These are phyloP conservation scores for Phaethon lepturus DNA, from an alignment of 2,113 vertebrate species.

Conservation along the genomic window DNA sequence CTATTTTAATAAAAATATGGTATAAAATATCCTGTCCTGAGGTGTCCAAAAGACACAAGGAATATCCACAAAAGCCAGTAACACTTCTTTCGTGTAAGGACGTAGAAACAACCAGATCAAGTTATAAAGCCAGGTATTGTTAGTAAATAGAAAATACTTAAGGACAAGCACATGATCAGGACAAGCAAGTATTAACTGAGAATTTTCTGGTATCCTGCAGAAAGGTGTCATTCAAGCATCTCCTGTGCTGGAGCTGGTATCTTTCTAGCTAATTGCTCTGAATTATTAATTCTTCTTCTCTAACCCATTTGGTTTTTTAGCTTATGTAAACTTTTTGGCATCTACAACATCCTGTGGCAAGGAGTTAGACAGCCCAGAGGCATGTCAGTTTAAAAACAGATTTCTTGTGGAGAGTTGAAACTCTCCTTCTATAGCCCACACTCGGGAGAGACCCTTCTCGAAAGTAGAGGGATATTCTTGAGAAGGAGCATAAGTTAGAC, in stretches of 20 bases:
- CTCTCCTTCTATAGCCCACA: not conserved
- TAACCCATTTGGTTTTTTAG: not conserved
- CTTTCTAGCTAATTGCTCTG: not conserved
- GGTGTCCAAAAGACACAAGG: not conserved
- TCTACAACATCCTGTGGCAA: not conserved
- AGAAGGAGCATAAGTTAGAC: not conserved
- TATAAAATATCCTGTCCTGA: not conserved
- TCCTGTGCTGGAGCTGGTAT: not conserved
- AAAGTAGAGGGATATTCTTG: not conserved
- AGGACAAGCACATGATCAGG: not conserved
- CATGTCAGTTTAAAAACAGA: rapidly evolving
- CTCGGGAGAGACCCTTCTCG: rapidly evolving
- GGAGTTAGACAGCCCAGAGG: not conserved
- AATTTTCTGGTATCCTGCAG: not conserved
- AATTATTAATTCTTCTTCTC: not conserved
- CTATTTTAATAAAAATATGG: not conserved
- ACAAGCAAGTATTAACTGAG: not conserved
- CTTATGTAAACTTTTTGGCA: rapidly evolving
- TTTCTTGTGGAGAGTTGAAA: not conserved
- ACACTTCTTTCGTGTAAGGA: not conserved
- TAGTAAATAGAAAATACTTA: not conserved
- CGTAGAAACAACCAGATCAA: not conserved
- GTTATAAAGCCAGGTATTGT: not conserved
- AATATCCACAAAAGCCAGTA: not conserved
- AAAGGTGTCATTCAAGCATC: not conserved